Conservation (phyloP, 1,140 invertebrate genomes). For the Zaprionus lachaisei region DNA sequence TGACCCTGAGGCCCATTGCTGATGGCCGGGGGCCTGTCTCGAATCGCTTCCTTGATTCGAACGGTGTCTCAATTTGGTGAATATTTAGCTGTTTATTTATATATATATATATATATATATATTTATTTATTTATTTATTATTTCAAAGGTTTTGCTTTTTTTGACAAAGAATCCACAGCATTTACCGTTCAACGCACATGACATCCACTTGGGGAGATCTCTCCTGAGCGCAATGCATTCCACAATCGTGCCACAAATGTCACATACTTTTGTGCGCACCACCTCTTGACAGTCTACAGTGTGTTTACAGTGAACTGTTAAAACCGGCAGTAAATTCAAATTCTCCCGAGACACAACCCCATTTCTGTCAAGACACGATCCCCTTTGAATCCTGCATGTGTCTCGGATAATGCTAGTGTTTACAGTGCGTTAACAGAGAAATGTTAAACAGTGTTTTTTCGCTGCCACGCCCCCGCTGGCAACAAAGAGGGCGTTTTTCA, state of each 20-base stretch:
- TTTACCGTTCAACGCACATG: background rate
- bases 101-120: too few species aligned
- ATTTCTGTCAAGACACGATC: too few species aligned
- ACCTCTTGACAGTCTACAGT: background rate
- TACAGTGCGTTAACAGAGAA: too few species aligned
- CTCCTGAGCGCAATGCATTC: background rate
- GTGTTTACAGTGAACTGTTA: too few species aligned
- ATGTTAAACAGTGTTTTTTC: too few species aligned
- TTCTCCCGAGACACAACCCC: too few species aligned
- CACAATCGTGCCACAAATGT: background rate
- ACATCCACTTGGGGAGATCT: background rate
- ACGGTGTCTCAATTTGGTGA: background rate
- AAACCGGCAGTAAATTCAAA: too few species aligned
- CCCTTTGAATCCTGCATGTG: too few species aligned
- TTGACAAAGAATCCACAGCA: slow-evolving; percentile 2
- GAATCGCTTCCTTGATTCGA: background rate
- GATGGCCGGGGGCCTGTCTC: background rate
- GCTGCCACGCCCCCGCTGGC: too few species aligned
- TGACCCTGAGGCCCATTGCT: slow-evolving; percentile 26
- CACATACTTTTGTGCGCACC: slow-evolving; percentile 12
- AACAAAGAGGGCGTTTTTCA: too few species aligned
- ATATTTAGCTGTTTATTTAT: background rate
- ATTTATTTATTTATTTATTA: too few species aligned
- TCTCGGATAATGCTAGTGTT: too few species aligned
- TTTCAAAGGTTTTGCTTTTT: background rate